Evolutionary conservation across 1,140 invertebrate species (phyloP).

Genomic region (Drosophila rufa): DNA sequence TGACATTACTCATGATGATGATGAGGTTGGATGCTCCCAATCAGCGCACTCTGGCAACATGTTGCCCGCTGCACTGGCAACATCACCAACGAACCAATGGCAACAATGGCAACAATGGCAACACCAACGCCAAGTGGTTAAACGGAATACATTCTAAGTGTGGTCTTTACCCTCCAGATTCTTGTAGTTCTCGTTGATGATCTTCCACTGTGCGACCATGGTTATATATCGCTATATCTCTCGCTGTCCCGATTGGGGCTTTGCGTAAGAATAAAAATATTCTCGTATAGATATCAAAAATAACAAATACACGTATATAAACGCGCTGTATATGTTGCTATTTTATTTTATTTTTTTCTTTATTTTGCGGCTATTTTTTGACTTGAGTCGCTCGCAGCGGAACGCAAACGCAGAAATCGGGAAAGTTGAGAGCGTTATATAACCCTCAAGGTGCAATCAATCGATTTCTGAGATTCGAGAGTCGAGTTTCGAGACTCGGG

Average conservation of each 20-base stretch:
- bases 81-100: neutral
- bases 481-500: conserved; percentile 20
- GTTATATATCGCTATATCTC: conserved; percentile 53
- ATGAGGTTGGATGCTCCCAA: conserved; percentile 11
- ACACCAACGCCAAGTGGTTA: neutral
- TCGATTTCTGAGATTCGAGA: conserved; percentile 42
- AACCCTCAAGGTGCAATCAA: conserved; percentile 53
- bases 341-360: conserved; percentile 5
- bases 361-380: conserved; percentile 55
- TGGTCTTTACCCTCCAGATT: conserved; percentile 81
- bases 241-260: conserved; percentile 50
- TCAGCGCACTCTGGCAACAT: conserved; percentile 51
- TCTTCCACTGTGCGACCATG: conserved; percentile 81
- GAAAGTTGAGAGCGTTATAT: conserved; percentile 48
- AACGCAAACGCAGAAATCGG: conserved; percentile 18
- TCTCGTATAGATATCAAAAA: conserved; percentile 65
- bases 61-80: conserved; percentile 36
- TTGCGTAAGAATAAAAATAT: conserved; percentile 72
- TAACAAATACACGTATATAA: conserved; percentile 54
- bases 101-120: neutral
- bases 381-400: conserved; percentile 18
- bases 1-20: conserved; percentile 58
- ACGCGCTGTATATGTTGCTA: conserved; percentile 39
- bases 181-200: conserved; percentile 81
- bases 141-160: neutral